A percentile compares a stretch with the other conserved stretches of the same genome.
Evolutionary conservation across 2,113 vertebrate genomes (phyloP).

Genomic region (Sceloporus undulatus): DNA sequence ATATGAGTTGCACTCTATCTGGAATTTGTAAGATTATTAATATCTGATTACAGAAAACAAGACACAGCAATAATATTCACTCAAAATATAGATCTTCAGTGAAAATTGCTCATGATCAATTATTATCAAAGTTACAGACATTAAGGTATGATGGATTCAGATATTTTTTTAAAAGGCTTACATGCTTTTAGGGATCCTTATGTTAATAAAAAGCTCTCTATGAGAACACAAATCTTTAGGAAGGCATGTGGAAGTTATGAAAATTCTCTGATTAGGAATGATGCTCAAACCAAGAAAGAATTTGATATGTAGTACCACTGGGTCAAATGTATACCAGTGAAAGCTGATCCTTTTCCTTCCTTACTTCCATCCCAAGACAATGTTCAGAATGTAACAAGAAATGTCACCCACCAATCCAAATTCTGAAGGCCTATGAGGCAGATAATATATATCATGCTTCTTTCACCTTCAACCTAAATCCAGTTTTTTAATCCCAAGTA

Average conservation of each 20-base stretch:
- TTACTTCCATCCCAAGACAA: no score
- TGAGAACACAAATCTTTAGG: not conserved
- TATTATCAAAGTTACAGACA: not conserved
- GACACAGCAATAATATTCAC: conserved; percentile 25
- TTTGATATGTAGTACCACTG: not conserved
- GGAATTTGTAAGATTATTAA: conserved; percentile 5
- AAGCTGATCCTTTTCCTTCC: not conserved
- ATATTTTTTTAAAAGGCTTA: conserved; percentile 6
- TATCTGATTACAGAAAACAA: conserved; percentile 14
- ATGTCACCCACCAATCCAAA: no score
- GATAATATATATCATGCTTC: no score
- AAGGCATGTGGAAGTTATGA: not conserved
- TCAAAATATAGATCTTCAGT: not conserved
- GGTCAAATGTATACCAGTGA: not conserved
- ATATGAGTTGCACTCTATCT: conserved; percentile 21
- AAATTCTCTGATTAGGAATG: not conserved
- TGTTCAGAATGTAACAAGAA: no score
- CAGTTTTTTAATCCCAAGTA: no score
- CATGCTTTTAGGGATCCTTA: not conserved
- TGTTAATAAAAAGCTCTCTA: not conserved
- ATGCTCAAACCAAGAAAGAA: not conserved
- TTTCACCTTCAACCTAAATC: no score
- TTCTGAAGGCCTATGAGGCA: no score
- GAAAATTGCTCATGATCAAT: conserved; percentile 2
- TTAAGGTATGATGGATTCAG: not conserved